Evolutionary conservation across 2,797 vertebrate genomes (phyloP), one percentile per base, ranked within the genome.

Genomic region (Pachyuromys duprasi): DNA sequence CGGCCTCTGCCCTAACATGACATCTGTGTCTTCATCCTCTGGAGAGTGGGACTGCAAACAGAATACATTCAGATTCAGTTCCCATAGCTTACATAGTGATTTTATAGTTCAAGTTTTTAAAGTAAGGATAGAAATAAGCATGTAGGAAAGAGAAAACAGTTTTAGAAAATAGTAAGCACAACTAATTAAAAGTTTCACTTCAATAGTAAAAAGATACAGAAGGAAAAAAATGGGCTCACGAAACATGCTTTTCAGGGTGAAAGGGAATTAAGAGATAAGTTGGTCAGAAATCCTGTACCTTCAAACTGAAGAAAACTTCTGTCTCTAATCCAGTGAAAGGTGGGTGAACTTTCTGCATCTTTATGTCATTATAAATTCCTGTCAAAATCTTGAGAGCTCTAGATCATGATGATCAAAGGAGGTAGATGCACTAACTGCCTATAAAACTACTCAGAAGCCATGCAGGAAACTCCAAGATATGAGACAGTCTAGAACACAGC

Each of bases 1-100:
- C 60, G 99, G 99, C 98, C 99, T 99, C 98, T 99, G 99, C 97
- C 99, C 99, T 98, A 99, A 98, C 99, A 99, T 99, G 98, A 99
- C 98, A 98, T 99, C 99, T 98, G 98, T 98, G 97, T 99, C 99
- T 96, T 99, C 99, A 97, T 99, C 99, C 98, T 99, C 99, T 70
- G 99, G 98, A 97, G 99, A 99, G 98, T 98, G 98, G 97, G 99
- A 99, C 99, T 99, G 99, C 97, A 99, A 99, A 98, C 63, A 91
- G 98, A 97, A 98, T 97, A 98, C 95, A 98, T 97, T 97, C 89
- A 97, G 96, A 98, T 97, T 98, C 94, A 98, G 96, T 96, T 95
- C 96, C 95, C 91, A 92, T 69, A 92, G 93, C 89, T 98, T 97
- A 96, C 60, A 95, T 45, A 97, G 82, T 20, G 49, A 89, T 84